These are phyloP conservation scores for Leptodactylus fallax DNA, from an alignment of 2,797 vertebrate genomes.

Conservation along the genomic window DNA sequence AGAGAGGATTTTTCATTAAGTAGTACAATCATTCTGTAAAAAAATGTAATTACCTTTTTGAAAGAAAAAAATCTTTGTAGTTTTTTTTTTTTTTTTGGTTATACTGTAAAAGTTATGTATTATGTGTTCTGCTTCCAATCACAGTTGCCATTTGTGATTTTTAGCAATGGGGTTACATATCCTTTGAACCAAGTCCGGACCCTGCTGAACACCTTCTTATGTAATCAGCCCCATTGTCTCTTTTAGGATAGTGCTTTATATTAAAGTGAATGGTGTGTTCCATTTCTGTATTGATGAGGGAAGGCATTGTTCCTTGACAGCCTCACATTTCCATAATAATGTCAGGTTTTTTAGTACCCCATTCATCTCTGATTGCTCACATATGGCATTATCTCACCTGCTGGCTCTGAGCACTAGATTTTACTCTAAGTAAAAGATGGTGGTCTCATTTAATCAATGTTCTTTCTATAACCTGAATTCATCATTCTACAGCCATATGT, in stretches of 20 bases:
- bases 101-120: not conserved
- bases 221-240: not conserved
- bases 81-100: not conserved
- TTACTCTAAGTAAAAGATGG: not conserved
- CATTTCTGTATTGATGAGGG: constrained; percentile 19
- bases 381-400: constrained; percentile 44
- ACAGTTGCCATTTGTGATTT: not conserved
- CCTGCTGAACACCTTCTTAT: not conserved
- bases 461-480: constrained; percentile 9
- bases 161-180: not conserved
- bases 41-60: not conserved
- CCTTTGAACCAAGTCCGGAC: not conserved
- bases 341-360: constrained; percentile 22
- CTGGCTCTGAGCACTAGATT: constrained; percentile 4
- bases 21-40: not conserved
- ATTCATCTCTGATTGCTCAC: constrained; percentile 50
- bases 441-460: constrained; percentile 41
- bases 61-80: not conserved
- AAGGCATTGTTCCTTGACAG: constrained; percentile 38
- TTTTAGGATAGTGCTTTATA: not conserved
- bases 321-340: constrained; percentile 41
- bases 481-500: not conserved
- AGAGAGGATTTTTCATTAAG: not conserved
- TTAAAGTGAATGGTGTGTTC: not conserved
- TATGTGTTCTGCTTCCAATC: not conserved